Base-by-base conservation (phyloP, 2,797 vertebrate genomes). In the Myotis planiceps region DNA sequence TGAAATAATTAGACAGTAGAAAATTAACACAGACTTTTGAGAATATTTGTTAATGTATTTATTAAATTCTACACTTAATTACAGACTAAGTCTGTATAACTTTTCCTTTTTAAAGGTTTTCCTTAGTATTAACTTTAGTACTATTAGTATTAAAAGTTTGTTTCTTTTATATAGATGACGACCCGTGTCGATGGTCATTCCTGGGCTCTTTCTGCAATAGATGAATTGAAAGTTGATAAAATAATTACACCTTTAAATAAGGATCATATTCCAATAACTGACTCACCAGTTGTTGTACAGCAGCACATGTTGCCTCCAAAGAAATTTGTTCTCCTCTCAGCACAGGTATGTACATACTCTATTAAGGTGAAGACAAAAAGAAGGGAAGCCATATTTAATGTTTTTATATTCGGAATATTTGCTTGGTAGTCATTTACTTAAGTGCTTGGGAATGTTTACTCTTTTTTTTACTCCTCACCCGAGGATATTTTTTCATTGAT, bases 241-340 rank as follows among this genome's bases (percentile, higher is more conserved):
- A 99, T 99, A 74, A 97, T 98, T 7, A 99, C 99, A 29, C 99
- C 99, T 0, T 98, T 99, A 80, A 99, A 99, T 97, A 99, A 98
- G 97, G 99, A 99, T 1, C 96, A 98, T 37, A 98, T 99, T 97
- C 99, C 99, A 1, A 97, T 99, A 95, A 99, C 99, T 0, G 99
- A 99, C 95, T 99, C 99, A 0, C 99, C 99, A 3, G 98, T 99
- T 92, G 99, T 99, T 60, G 99, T 99, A 27, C 99, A 99, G 82
- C 99, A 99, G 60, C 99, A 99, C 97, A 99, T 99, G 96, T 80
- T 99, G 68, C 99, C 99, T 5, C 99, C 99, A 0, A 99, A 99
- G 98, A 99, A 99, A 93, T 99, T 99, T 97, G 99, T 99, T 88
- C 99, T 99, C 5, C 99, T 99, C 93, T 99, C 99, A n/a, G 99